phyloP scores from a whole-genome alignment of 64 coral and sea anemone species.

The Montipora efflorescens region DNA sequence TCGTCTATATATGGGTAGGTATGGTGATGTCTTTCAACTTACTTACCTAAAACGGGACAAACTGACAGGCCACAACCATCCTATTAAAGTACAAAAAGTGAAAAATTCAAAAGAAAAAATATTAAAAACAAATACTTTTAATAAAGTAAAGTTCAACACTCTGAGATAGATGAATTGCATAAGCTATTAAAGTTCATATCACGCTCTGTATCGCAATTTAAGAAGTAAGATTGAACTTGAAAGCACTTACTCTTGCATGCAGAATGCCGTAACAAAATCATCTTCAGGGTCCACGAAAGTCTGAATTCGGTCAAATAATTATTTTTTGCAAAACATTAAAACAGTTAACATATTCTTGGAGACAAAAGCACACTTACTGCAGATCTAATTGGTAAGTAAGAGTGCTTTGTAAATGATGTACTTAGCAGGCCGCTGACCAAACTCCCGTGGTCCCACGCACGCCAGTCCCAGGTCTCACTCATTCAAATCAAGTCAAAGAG shows the following conservation, averaged over 20 bases:
- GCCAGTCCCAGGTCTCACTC: too few species aligned
- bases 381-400: not conserved
- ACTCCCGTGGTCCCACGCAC: too few species aligned
- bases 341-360: not conserved
- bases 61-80: not conserved
- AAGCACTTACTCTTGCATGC: slow-evolving; percentile 3
- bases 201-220: too few species aligned
- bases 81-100: not conserved
- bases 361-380: not conserved
- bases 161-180: too few species aligned
- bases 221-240: not conserved
- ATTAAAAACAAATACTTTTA: too few species aligned
- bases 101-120: too few species aligned
- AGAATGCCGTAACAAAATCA: slow-evolving; percentile 12
- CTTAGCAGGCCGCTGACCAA: not conserved
- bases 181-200: too few species aligned
- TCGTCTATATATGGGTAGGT: too few species aligned
- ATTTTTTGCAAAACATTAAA: not conserved
- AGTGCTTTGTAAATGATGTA: not conserved
- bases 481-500: too few species aligned
- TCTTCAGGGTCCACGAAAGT: not conserved
- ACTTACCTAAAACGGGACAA: not conserved
- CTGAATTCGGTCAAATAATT: not conserved
- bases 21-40: too few species aligned
- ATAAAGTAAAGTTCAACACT: too few species aligned